Conservation (phyloP, 2,888 invertebrate species). For the Pterostichus madidus region DNA sequence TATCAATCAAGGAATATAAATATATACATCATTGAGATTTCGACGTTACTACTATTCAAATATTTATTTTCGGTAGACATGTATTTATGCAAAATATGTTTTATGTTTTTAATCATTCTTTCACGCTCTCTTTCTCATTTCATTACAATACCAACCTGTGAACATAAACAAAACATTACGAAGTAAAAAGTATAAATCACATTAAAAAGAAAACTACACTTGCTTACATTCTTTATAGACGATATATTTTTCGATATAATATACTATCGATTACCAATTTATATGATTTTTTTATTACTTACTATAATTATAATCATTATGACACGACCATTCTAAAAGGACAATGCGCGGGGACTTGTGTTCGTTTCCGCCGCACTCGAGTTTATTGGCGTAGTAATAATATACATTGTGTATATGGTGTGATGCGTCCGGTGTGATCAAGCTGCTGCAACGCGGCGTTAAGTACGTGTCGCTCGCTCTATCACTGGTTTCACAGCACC, state of each 20-base stretch:
- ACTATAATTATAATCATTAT: constrained; percentile 59
- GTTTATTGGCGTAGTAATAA: constrained; percentile 46
- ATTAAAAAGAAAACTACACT: constrained; percentile 73
- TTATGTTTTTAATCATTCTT: constrained; percentile 47
- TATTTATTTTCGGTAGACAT: constrained; percentile 47
- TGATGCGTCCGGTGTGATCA: constrained; percentile 43
- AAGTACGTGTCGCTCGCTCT: constrained; percentile 48
- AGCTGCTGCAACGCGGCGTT: constrained; percentile 48
- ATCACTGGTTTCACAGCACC: constrained; percentile 50
- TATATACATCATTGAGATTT: constrained; percentile 57
- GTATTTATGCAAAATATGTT: constrained; percentile 57
- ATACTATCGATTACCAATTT: constrained; percentile 76
- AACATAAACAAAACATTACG: constrained; percentile 56
- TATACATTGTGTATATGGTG: constrained; percentile 44
- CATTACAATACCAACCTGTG: constrained; percentile 58
- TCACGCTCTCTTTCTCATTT: constrained; percentile 52
- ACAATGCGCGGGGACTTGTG: constrained; percentile 39
- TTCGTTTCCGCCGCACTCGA: constrained; percentile 46
- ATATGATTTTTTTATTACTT: constrained; percentile 69
- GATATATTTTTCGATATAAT: constrained; percentile 76
- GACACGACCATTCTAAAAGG: constrained; percentile 54
- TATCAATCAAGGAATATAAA: constrained; percentile 56
- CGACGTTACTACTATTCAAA: constrained; percentile 45
- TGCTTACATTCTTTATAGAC: constrained; percentile 74
- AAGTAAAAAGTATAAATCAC: constrained; percentile 63